These are phyloP conservation scores for Drosophila neotestacea DNA, from an alignment of 2,888 invertebrate genomes.

Conservation along the genomic window DNA sequence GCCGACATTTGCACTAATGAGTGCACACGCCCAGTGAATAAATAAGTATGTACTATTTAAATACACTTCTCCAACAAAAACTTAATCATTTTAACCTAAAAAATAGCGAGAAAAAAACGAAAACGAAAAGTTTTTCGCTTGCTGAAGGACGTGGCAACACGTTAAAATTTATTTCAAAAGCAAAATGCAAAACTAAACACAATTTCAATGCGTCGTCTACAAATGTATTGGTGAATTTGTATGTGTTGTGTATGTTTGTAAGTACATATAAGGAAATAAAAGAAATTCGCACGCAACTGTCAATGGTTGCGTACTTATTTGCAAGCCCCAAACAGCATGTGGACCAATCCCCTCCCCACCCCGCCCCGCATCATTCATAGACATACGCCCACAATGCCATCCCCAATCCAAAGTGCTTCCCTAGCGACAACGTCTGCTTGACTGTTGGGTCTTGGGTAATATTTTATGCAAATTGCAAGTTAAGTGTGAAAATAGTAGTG, in stretches of 20 bases:
- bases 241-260: slow-evolving; percentile 16
- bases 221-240: slow-evolving; percentile 25
- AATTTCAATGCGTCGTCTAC: slow-evolving; percentile 55
- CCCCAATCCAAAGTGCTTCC: slow-evolving; percentile 23
- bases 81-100: slow-evolving; percentile 40
- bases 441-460: slow-evolving; percentile 81
- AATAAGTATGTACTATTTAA: slow-evolving; percentile 15
- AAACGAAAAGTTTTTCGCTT: slow-evolving; percentile 17
- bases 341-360: slow-evolving; percentile 6
- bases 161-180: slow-evolving; percentile 21
- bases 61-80: slow-evolving; percentile 23
- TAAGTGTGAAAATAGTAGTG: slow-evolving; percentile 84
- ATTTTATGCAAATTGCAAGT: slow-evolving; percentile 84
- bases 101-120: not conserved
- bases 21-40: slow-evolving; percentile 59
- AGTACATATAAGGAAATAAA: slow-evolving; percentile 61
- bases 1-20: slow-evolving; percentile 73
- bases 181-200: slow-evolving; percentile 51
- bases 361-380: not conserved
- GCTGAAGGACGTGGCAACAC: slow-evolving; percentile 18
- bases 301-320: slow-evolving; percentile 72
- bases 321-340: slow-evolving; percentile 53
- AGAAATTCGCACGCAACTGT: slow-evolving; percentile 79
- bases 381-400: not conserved
- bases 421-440: slow-evolving; percentile 61